These are phyloP conservation scores for Macrobrachium rosenbergii DNA, from an alignment of 1,140 invertebrate species.

Conservation along the genomic window DNA sequence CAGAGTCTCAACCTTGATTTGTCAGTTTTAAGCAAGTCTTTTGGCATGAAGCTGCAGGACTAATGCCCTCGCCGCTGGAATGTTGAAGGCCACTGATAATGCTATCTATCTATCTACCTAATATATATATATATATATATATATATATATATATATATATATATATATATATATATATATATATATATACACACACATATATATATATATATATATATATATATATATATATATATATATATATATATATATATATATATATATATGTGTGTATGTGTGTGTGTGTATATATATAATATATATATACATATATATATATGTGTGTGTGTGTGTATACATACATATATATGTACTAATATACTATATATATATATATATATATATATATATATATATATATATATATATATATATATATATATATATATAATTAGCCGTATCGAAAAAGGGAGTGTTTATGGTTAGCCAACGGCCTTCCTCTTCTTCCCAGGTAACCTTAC, in stretches of 20 bases:
- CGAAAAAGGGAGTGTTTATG: no score
- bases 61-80: no score
- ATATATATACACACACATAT: background rate
- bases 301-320: background rate
- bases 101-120: no score
- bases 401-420: conserved; percentile 11
- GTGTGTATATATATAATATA: background rate
- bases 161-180: background rate
- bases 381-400: conserved; percentile 11
- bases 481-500: background rate
- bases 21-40: no score
- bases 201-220: conserved; percentile 10
- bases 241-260: conserved; percentile 11
- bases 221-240: conserved; percentile 11
- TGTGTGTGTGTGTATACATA: no score
- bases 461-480: no score
- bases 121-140: background rate
- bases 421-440: background rate
- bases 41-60: no score
- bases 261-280: no score
- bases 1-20: no score
- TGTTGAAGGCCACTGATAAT: no score
- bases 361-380: background rate
- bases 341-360: background rate
- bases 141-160: background rate